Conservation (phyloP, 2,797 vertebrate genomes). For the Sebastes iracundus region DNA sequence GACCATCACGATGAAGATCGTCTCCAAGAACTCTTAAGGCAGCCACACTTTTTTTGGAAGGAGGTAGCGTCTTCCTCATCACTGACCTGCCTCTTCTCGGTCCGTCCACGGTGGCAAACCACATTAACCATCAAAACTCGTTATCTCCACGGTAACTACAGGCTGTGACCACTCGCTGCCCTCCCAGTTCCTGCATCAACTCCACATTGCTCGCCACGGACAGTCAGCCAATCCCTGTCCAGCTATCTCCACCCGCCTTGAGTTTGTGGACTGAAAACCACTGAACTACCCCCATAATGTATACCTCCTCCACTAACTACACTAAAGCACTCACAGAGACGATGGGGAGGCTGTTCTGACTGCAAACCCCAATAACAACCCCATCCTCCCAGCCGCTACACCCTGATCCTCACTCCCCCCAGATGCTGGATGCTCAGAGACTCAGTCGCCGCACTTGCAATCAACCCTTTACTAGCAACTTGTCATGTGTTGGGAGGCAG, state of each 20-base stretch:
- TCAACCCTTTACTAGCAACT: slow-evolving; percentile 69
- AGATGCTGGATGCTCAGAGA: slow-evolving; percentile 77
- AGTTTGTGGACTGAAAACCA: slow-evolving; percentile 53
- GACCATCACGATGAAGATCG: slow-evolving; percentile 97
- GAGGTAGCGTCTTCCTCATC: slow-evolving; percentile 65
- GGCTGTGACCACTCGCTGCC: slow-evolving; percentile 65
- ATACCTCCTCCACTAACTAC: slow-evolving; percentile 80
- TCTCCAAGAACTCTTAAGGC: slow-evolving; percentile 95
- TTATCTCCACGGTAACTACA: slow-evolving; percentile 68
- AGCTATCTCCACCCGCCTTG: slow-evolving; percentile 34
- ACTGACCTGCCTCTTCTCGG: slow-evolving; percentile 49
- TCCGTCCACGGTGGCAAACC: slow-evolving; percentile 53
- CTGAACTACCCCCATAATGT: slow-evolving; percentile 51
- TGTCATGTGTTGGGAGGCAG: slow-evolving; percentile 57
- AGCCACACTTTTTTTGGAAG: slow-evolving; percentile 28
- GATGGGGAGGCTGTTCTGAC: slow-evolving; percentile 64
- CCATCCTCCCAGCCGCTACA: slow-evolving; percentile 16
- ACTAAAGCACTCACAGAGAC: slow-evolving; percentile 86
- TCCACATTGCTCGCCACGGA: slow-evolving; percentile 24
- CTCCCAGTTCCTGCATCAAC: slow-evolving; percentile 33
- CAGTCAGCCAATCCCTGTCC: slow-evolving; percentile 44
- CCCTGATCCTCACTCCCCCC: slow-evolving; percentile 11
- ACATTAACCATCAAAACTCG: slow-evolving; percentile 49
- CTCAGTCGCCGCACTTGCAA: slow-evolving; percentile 70
- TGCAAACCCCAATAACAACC: slow-evolving; percentile 46